Evolutionary conservation across 2,113 vertebrate genomes (phyloP).

Genomic region (Recurvirostra avosetta): DNA sequence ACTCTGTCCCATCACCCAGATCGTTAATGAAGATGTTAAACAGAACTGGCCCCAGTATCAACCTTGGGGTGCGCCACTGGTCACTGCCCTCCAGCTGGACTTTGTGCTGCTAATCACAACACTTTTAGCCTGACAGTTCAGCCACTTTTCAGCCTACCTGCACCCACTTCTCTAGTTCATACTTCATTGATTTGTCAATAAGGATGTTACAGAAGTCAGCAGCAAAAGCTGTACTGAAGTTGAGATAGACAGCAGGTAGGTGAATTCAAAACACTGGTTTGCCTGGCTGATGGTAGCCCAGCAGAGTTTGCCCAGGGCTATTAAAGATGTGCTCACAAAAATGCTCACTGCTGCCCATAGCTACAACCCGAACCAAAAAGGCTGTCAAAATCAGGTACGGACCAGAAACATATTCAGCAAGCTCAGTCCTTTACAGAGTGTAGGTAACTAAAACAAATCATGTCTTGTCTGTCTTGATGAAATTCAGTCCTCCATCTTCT

Average conservation of each 20-base stretch:
- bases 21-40: background rate
- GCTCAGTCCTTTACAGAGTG: background rate
- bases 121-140: background rate
- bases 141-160: background rate
- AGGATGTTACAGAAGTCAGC: background rate
- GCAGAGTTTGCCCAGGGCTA: background rate
- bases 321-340: background rate
- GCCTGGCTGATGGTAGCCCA: background rate
- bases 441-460: background rate
- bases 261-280: background rate
- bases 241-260: background rate
- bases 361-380: background rate
- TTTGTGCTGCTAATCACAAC: background rate
- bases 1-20: no score
- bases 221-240: background rate
- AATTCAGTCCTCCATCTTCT: background rate
- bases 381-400: background rate
- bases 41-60: no score
- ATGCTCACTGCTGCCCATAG: no score
- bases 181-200: background rate
- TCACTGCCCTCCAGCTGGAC: background rate
- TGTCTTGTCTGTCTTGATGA: background rate
- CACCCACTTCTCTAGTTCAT: background rate
- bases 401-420: background rate
- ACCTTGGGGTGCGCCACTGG: accelerated